These are phyloP conservation scores for Ecdyonurus torrentis DNA, from an alignment of 2,888 invertebrate species.

Conservation along the genomic window DNA sequence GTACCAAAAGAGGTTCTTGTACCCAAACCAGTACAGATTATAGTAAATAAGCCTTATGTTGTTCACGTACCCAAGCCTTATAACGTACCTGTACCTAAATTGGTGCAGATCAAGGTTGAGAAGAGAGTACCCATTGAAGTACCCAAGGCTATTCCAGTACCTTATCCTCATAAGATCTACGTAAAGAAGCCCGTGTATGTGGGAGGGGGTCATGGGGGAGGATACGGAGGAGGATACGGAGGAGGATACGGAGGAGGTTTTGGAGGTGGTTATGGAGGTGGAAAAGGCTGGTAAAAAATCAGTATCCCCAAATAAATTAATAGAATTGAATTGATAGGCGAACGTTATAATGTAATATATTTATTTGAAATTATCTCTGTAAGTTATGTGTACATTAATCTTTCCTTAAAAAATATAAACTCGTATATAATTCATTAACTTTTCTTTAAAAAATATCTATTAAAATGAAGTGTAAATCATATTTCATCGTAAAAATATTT, in stretches of 20 bases:
- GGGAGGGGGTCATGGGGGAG: not conserved
- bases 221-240: not conserved
- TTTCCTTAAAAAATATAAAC: no score
- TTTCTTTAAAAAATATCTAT: no score
- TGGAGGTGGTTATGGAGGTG: not conserved
- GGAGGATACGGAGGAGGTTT: not conserved
- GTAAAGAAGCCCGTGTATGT: not conserved
- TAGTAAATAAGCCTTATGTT: conserved; percentile 1
- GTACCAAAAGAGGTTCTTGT: not conserved
- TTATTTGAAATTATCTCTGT: no score
- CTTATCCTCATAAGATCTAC: not conserved
- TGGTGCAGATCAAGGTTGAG: not conserved
- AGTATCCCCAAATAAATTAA: no score
- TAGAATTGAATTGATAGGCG: no score
- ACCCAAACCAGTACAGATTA: conserved; percentile 3
- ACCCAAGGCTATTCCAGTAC: not conserved
- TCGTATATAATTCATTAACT: no score
- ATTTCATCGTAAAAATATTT: no score
- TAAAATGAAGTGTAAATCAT: no score
- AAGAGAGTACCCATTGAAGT: not conserved
- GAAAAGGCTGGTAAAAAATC: not conserved
- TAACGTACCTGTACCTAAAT: not conserved
- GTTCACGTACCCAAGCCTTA: conserved; percentile 7
- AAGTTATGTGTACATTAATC: no score
- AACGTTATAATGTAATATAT: no score